phyloP scores from a whole-genome alignment of 1,140 invertebrate genomes.

The Harlomillsia oculata region DNA sequence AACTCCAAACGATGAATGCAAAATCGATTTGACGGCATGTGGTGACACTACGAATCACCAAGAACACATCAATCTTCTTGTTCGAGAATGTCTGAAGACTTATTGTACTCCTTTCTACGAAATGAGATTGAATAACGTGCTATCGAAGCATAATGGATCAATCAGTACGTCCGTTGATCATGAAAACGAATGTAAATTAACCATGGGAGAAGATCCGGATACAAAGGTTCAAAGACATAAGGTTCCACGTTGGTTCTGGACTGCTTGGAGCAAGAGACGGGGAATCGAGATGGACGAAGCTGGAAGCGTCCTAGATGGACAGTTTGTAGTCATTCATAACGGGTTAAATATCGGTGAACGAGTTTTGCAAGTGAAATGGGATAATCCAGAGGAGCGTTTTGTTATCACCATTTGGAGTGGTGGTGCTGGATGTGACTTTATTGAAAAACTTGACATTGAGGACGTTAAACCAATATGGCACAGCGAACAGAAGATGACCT shows the following conservation, averaged over 20 bases:
- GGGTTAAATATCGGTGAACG: constrained; percentile 25
- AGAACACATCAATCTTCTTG: constrained; percentile 57
- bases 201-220: too few species aligned
- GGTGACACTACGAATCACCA: constrained; percentile 40
- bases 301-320: constrained; percentile 29
- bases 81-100: constrained; percentile 72
- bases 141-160: too few species aligned
- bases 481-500: constrained; percentile 21
- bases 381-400: constrained; percentile 29
- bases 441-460: constrained; percentile 30
- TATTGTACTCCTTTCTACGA: constrained; percentile 57
- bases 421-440: constrained; percentile 21
- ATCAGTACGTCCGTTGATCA: too few species aligned
- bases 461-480: constrained; percentile 30
- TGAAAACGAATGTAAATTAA: too few species aligned
- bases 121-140: too few species aligned
- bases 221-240: constrained; percentile 3
- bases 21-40: constrained; percentile 29
- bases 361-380: constrained; percentile 35
- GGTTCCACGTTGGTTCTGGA: constrained; percentile 33
- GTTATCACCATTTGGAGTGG: constrained; percentile 27
- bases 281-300: constrained; percentile 33
- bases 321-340: constrained; percentile 19
- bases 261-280: constrained; percentile 16
- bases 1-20: constrained; percentile 24